Evolutionary conservation across 2,888 invertebrate species (phyloP).

Genomic region (Leptinotarsa juncta): DNA sequence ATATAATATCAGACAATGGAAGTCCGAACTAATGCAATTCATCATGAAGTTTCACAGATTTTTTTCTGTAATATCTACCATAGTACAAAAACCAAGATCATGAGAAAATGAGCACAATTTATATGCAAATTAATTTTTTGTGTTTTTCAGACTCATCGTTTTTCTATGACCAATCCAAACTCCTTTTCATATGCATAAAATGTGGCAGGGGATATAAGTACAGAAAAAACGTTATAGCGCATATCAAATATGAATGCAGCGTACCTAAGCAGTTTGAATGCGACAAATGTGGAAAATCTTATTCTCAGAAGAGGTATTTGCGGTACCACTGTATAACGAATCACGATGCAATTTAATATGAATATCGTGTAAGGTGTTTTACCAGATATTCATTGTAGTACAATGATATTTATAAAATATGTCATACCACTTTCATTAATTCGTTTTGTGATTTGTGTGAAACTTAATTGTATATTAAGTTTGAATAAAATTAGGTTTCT

Average conservation of each 20-base stretch:
- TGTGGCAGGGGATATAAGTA: slow-evolving; percentile 45
- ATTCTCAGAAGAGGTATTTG: slow-evolving; percentile 23
- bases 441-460: too few species aligned
- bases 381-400: too few species aligned
- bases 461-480: too few species aligned
- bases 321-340: slow-evolving; percentile 7
- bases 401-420: too few species aligned
- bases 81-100: too few species aligned
- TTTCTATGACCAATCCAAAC: neutral
- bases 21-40: too few species aligned
- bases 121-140: neutral
- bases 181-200: slow-evolving; percentile 30
- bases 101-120: neutral
- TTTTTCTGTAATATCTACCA: too few species aligned
- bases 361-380: too few species aligned
- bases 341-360: neutral
- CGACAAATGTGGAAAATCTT: neutral
- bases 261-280: slow-evolving; percentile 34
- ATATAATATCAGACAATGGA: too few species aligned
- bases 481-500: too few species aligned
- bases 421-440: too few species aligned
- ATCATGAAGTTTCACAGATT: too few species aligned
- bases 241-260: slow-evolving; percentile 64
- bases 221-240: slow-evolving; percentile 42
- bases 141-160: slow-evolving; percentile 10